A percentile compares a stretch with the other conserved stretches of the same genome.
These are phyloP conservation scores for Callaeas wilsoni DNA, from an alignment of 2,113 vertebrate species.

Conservation along the genomic window DNA sequence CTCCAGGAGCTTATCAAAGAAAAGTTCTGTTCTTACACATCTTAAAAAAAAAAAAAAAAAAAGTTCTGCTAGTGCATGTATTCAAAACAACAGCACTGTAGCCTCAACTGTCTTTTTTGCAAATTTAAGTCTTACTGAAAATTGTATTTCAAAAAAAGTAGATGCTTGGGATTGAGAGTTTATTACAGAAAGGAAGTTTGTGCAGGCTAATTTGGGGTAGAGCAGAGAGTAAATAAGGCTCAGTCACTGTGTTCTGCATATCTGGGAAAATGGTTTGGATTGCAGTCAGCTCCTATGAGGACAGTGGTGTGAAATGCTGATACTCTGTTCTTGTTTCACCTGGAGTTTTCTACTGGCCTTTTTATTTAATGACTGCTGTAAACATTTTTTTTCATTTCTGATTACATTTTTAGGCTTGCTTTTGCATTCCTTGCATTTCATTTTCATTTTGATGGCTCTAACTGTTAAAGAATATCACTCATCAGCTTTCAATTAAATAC, in stretches of 20 bases:
- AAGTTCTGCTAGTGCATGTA: background rate
- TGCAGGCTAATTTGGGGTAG: background rate
- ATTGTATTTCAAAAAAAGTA: background rate
- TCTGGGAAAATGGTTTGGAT: background rate
- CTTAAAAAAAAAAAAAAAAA: background rate
- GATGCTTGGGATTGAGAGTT: background rate
- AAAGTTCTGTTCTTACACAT: background rate
- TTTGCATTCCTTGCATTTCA: background rate
- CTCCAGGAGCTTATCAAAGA: slow-evolving; percentile 3
- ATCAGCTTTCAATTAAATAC: slow-evolving; percentile 37
- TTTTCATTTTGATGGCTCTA: slow-evolving; percentile 21
- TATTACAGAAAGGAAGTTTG: background rate
- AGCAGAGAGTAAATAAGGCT: background rate
- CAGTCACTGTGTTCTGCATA: background rate
- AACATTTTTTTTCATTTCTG: background rate
- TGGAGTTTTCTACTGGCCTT: background rate
- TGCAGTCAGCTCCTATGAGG: background rate
- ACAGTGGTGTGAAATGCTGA: background rate
- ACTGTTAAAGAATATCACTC: slow-evolving; percentile 46
- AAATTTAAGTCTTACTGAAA: background rate
- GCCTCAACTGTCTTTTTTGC: background rate
- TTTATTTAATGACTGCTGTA: background rate
- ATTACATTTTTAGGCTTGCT: slow-evolving; percentile 1
- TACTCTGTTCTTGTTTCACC: background rate
- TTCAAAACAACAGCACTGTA: background rate